Base-by-base conservation (phyloP, 1,140 invertebrate genomes). In the Pteromalus puparum region DNA sequence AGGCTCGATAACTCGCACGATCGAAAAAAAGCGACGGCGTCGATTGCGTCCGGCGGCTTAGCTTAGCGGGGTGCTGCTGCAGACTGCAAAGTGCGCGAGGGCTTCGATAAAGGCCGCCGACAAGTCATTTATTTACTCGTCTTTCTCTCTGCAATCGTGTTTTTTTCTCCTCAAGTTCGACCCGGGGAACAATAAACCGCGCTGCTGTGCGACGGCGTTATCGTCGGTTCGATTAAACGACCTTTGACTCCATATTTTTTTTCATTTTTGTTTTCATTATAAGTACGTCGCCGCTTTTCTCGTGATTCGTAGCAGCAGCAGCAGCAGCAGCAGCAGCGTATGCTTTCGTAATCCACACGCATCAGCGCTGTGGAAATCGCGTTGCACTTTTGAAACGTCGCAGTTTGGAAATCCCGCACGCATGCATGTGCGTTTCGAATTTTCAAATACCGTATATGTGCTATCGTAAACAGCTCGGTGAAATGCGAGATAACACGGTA, bases 81-180 rank as follows among this genome's bases (percentile, higher is more conserved):
- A 67, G 77, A 79, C 77, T 79, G 61, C 77, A 79, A 79, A 79
- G 61, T 79, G 77, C 77, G 75, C 73, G 70, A 84, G 67, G 76
- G 76, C 76, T 84, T 84, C 68, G 76, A 84, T 84, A 84, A 79
- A 84, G 82, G 82, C 82, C 82, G 65, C 68, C 82, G 75, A 83
- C 46, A n/a, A 61, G 76, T 84, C 70, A 70, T 79, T 79, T 79
- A 84, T 84, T 79, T 79, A 73, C 48, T 42, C 67, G 61, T 18
- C n/a, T 73, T 30, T 21, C 70, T 72, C 30, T 74, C 72, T 42
- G 21, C 53, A 61, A 61, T 61, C 53, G 5, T 61, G 21, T 70
- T 70, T 70, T 70, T 70, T 73, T 79, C 38, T 70, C 26, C 61
- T 79, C 82, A 46, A 84, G 75, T 73, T 72, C 67, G 68, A 75